Evolutionary conservation across 2,113 vertebrate species (phyloP).

Genomic region (Nestor notabilis): DNA sequence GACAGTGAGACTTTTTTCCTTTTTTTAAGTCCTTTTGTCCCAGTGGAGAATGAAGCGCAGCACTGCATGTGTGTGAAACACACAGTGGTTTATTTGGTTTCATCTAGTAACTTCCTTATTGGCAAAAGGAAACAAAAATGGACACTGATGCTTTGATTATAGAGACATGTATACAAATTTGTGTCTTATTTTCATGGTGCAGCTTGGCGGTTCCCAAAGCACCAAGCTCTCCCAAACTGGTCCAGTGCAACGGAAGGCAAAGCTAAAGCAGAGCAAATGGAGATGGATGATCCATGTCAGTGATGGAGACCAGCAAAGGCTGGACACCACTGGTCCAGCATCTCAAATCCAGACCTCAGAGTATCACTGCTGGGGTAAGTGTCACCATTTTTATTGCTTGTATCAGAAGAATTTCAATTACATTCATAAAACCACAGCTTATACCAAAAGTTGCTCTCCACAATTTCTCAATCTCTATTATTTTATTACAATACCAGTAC

Average conservation of each 20-base stretch:
- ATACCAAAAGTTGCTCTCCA: background rate
- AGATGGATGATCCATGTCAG: background rate
- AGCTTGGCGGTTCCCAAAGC: background rate
- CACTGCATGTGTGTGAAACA: background rate
- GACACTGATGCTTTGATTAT: rapidly evolving
- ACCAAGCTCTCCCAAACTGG: background rate
- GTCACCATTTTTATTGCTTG: background rate
- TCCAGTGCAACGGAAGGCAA: rapidly evolving
- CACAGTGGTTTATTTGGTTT: background rate
- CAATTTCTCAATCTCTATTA: background rate
- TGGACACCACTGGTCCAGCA: background rate
- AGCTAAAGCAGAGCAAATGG: background rate
- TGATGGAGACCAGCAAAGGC: background rate
- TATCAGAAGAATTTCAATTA: background rate
- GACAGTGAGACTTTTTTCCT: background rate
- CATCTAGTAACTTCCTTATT: background rate
- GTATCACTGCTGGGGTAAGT: background rate
- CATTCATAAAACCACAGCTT: background rate
- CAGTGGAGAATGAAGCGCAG: background rate
- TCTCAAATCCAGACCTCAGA: background rate
- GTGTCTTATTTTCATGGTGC: rapidly evolving
- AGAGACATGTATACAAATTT: background rate
- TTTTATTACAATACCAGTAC: background rate
- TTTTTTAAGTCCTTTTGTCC: background rate
- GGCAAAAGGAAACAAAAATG: background rate